These are phyloP conservation scores for Scaptomyza montana DNA, from an alignment of 1,140 invertebrate genomes.

Conservation along the genomic window DNA sequence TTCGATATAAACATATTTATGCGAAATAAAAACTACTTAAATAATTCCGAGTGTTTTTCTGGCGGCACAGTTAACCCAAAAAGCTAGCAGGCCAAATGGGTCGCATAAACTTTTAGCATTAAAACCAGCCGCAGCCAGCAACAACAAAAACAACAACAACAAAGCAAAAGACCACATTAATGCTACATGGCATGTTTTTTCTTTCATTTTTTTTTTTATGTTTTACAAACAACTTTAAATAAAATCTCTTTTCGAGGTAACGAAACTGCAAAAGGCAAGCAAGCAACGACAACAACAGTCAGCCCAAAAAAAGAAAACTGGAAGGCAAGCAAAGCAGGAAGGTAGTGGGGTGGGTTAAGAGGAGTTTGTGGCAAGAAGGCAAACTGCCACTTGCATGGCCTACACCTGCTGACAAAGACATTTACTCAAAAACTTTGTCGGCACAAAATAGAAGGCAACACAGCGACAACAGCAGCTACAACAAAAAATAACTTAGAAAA, in stretches of 20 bases:
- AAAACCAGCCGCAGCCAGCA: constrained; percentile 47
- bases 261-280: constrained; percentile 66
- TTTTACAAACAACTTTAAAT: constrained; percentile 73
- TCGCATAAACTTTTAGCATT: constrained; percentile 66
- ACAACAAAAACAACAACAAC: constrained; percentile 48
- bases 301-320: neutral
- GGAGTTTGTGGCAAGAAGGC: constrained; percentile 10
- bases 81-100: constrained; percentile 37
- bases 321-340: constrained; percentile 19
- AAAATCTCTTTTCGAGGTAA: constrained; percentile 77
- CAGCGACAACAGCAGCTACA: constrained; percentile 41
- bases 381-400: constrained; percentile 45
- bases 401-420: constrained; percentile 82
- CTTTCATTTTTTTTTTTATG: constrained; percentile 37
- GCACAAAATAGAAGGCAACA: constrained; percentile 70
- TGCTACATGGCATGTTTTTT: constrained; percentile 75
- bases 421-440: constrained; percentile 79
- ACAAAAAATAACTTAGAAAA: constrained; percentile 1
- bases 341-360: too few species aligned
- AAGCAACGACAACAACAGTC: constrained; percentile 19
- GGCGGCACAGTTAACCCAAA: constrained; percentile 43
- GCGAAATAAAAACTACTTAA: constrained; percentile 37
- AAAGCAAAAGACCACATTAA: constrained; percentile 76
- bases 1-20: constrained; percentile 23
- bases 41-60: constrained; percentile 65